A percentile compares a stretch with the other conserved stretches of the same genome.
These are phyloP conservation scores for Acromyrmex heyeri DNA, from an alignment of 1,140 invertebrate species.

Conservation along the genomic window DNA sequence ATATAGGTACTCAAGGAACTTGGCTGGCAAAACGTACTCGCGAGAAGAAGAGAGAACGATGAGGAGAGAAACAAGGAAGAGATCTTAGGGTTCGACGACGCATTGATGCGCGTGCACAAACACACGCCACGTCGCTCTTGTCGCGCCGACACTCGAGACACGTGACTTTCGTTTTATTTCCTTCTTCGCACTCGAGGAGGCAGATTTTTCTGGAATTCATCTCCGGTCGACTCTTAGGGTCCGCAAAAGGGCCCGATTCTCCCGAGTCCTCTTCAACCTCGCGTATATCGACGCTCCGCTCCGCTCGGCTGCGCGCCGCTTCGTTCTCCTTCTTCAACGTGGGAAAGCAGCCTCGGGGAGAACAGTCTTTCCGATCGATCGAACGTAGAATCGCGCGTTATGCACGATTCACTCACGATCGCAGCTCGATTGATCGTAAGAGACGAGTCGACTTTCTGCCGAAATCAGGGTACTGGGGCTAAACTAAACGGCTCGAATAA, in stretches of 20 bases:
- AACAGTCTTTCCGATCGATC: slow-evolving; percentile 4
- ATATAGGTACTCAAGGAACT: slow-evolving; percentile 16
- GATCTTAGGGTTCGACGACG: background rate
- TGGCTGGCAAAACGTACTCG: background rate
- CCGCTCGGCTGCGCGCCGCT: background rate
- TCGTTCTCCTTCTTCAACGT: background rate
- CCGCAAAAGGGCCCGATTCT: slow-evolving; percentile 28
- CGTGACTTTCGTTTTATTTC: slow-evolving; percentile 66
- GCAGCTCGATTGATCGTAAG: slow-evolving; percentile 29
- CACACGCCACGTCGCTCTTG: slow-evolving; percentile 34
- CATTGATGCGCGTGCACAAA: slow-evolving; percentile 34
- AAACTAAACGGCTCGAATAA: background rate
- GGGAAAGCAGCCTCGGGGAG: slow-evolving; percentile 25
- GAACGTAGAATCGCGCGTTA: background rate
- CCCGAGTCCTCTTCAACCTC: slow-evolving; percentile 19
- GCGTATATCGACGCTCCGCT: background rate
- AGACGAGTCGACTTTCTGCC: background rate
- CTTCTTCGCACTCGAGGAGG: slow-evolving; percentile 63
- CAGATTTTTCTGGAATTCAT: slow-evolving; percentile 70
- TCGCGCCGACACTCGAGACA: slow-evolving; percentile 74
- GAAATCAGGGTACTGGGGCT: background rate
- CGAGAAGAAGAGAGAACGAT: background rate
- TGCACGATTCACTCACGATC: background rate
- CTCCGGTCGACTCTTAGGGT: background rate
- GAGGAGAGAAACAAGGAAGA: background rate